A percentile compares a stretch with the other conserved stretches of the same genome.
These are phyloP conservation scores for Sebastes ruberrimus DNA, from an alignment of 2,797 vertebrate species.

Conservation along the genomic window DNA sequence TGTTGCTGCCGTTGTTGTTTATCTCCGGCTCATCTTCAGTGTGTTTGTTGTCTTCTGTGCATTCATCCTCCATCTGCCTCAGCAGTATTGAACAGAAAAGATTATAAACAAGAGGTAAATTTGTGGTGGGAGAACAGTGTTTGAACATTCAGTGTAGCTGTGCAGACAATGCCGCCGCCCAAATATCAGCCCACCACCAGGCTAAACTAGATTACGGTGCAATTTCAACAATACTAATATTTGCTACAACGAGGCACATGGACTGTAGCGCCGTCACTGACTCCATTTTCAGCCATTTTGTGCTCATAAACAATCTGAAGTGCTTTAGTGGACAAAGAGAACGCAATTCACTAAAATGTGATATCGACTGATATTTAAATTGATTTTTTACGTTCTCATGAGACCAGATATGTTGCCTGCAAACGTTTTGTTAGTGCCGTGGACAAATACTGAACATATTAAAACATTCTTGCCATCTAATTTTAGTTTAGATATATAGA, in stretches of 20 bases:
- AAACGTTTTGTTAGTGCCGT: neutral
- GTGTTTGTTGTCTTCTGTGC: slow-evolving; percentile 68
- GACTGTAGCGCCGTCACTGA: slow-evolving; percentile 34
- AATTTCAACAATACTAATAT: slow-evolving; percentile 65
- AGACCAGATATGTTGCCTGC: neutral
- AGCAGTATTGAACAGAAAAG: slow-evolving; percentile 49
- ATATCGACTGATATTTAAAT: neutral
- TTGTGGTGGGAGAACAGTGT: slow-evolving; percentile 61
- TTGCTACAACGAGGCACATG: slow-evolving; percentile 57
- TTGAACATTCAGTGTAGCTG: slow-evolving; percentile 60
- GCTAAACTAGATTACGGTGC: slow-evolving; percentile 62
- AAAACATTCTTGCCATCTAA: neutral
- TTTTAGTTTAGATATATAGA: neutral
- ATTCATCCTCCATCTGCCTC: slow-evolving; percentile 74
- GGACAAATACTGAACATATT: neutral
- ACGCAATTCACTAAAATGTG: neutral
- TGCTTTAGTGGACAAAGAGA: slow-evolving; percentile 15
- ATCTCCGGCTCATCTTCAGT: slow-evolving; percentile 59
- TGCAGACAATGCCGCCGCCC: slow-evolving; percentile 48
- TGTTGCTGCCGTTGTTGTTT: slow-evolving; percentile 63
- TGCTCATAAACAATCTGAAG: slow-evolving; percentile 32
- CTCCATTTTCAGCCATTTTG: slow-evolving; percentile 60
- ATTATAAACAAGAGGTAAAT: slow-evolving; percentile 64
- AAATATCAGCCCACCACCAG: slow-evolving; percentile 67
- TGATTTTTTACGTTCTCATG: neutral